Conservation (phyloP, 2,888 invertebrate genomes). For the Nomada ferruginata region DNA sequence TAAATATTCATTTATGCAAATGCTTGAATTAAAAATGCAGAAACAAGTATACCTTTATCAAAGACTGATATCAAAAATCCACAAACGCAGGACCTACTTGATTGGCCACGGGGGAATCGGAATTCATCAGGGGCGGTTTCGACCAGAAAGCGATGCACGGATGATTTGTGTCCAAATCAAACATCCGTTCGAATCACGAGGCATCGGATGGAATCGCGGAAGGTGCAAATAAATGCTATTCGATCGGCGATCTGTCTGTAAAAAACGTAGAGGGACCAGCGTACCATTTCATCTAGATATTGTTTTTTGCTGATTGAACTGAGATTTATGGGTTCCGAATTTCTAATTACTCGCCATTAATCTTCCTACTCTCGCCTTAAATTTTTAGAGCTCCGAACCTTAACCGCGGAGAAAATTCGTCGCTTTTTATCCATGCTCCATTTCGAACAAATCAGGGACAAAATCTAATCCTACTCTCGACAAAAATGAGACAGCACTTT, state of each 20-base stretch:
- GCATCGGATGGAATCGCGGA: constrained; percentile 34
- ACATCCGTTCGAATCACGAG: constrained; percentile 39
- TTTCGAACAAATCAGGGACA: too few species aligned
- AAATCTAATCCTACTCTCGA: too few species aligned
- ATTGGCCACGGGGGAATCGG: constrained; percentile 4
- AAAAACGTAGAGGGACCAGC: constrained; percentile 10
- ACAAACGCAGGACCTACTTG: neutral
- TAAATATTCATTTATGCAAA: too few species aligned
- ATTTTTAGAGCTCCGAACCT: too few species aligned
- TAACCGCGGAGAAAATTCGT: too few species aligned
- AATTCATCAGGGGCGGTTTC: constrained; percentile 1
- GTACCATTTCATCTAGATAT: constrained; percentile 18
- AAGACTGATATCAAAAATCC: neutral
- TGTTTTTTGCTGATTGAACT: constrained; percentile 4
- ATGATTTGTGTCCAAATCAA: constrained; percentile 47
- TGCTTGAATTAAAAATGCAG: too few species aligned
- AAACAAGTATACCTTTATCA: neutral
- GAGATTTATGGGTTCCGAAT: constrained; percentile 6
- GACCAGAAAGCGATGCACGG: constrained; percentile 23
- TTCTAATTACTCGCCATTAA: neutral
- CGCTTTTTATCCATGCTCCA: too few species aligned
- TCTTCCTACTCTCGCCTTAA: neutral
- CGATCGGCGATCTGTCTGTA: constrained; percentile 7
- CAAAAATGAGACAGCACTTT: too few species aligned
- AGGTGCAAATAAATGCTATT: constrained; percentile 49